Conservation (phyloP, 2,797 vertebrate genomes). For the Rhinatrema bivittatum region DNA sequence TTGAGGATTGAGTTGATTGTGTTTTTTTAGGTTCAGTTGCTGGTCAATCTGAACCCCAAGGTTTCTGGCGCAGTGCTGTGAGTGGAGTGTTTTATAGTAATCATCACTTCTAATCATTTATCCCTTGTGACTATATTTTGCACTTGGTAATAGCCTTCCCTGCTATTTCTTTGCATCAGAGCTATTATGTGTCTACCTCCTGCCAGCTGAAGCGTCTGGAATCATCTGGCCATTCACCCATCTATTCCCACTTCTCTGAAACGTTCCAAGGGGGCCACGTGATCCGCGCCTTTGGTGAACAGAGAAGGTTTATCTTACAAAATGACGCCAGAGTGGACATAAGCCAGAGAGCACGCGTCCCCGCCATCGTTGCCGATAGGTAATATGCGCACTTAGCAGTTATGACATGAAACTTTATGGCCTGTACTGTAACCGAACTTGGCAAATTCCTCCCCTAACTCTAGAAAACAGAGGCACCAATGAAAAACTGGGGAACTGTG, state of each 20-base stretch:
- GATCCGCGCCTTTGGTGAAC: conserved; percentile 80
- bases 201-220: conserved; percentile 88
- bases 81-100: too few relatives aligned
- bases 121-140: neutral
- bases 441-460: too few relatives aligned
- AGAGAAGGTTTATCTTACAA: conserved; percentile 70
- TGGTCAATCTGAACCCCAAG: too few relatives aligned
- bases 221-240: conserved; percentile 81
- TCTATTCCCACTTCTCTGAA: conserved; percentile 93
- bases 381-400: too few relatives aligned
- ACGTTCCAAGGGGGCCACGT: conserved; percentile 82
- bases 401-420: too few relatives aligned
- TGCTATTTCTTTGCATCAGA: conserved; percentile 43
- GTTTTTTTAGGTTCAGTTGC: too few relatives aligned
- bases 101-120: accelerated
- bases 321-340: conserved; percentile 74
- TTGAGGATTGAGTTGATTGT: too few relatives aligned
- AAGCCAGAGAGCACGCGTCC: conserved; percentile 81
- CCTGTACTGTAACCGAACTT: too few relatives aligned
- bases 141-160: neutral
- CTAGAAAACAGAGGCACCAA: too few relatives aligned
- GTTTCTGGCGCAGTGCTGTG: too few relatives aligned
- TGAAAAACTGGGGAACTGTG: too few relatives aligned
- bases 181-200: conserved; percentile 86
- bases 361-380: conserved; percentile 88